Conservation (phyloP, 2,797 vertebrate species). For the Salmo trutta region DNA sequence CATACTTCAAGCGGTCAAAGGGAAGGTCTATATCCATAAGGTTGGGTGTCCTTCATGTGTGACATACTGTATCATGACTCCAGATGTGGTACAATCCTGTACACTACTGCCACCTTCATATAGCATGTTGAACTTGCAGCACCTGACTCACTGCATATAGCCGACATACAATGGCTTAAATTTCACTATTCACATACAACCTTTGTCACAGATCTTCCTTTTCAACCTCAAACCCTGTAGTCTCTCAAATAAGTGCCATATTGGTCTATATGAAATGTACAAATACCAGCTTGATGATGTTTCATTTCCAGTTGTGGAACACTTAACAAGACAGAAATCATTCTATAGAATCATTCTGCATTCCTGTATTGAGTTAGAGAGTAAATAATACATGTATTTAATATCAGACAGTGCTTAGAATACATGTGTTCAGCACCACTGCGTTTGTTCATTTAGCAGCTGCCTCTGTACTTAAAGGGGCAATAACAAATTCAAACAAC, state of each 20-base stretch:
- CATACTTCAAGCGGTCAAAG: neutral
- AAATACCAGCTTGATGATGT: neutral
- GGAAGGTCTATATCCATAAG: neutral
- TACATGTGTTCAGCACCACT: neutral
- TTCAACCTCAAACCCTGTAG: neutral
- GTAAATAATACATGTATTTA: neutral
- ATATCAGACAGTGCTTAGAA: neutral
- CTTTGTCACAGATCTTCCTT: neutral
- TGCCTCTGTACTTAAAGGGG: slow-evolving; percentile 33
- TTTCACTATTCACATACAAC: neutral
- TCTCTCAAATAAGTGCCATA: neutral
- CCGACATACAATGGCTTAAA: neutral
- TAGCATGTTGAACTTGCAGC: slow-evolving; percentile 20
- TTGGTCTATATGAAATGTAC: neutral
- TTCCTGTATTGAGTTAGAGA: neutral
- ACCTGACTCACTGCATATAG: neutral
- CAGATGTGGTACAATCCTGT: slow-evolving; percentile 15
- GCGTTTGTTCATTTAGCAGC: slow-evolving; percentile 32
- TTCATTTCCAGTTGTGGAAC: neutral
- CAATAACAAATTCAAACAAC: too few species aligned
- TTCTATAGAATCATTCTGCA: neutral
- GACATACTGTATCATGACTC: slow-evolving; percentile 5
- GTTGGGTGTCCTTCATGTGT: neutral
- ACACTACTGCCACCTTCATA: slow-evolving; percentile 37
- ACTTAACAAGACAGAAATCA: neutral